Percentiles rank a stretch among this genome's conserved stretches.
phyloP scores from a whole-genome alignment of 2,888 invertebrate species.

The Noctua janthe region DNA sequence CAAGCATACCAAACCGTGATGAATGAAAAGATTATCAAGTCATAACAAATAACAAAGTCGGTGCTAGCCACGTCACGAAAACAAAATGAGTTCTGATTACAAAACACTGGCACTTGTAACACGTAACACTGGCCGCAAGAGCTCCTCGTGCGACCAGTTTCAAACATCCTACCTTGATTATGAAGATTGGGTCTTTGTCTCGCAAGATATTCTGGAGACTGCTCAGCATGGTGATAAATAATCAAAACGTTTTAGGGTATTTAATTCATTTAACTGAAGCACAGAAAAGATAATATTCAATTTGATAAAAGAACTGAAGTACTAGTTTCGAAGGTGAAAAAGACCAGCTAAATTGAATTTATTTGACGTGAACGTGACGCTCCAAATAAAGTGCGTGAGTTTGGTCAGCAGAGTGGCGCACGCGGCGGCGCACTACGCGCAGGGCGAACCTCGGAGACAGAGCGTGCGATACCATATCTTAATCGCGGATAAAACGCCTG shows the following conservation, averaged over 20 bases:
- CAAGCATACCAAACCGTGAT: neutral
- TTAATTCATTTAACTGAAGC: neutral
- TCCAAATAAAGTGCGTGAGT: conserved; percentile 14
- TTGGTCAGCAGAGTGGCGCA: conserved; percentile 15
- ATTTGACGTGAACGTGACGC: neutral
- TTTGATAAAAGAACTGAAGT: neutral
- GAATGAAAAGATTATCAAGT: conserved; percentile 14
- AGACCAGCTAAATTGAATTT: neutral
- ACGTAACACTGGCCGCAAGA: neutral
- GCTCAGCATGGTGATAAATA: conserved; percentile 36
- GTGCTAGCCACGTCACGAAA: neutral
- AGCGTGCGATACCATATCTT: conserved; percentile 57
- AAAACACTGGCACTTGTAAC: conserved; percentile 21
- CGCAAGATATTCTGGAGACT: conserved; percentile 27
- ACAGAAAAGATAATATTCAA: neutral
- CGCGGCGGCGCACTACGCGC: conserved; percentile 28
- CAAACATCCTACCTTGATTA: conserved; percentile 59
- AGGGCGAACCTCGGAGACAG: neutral
- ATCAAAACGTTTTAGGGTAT: conserved; percentile 18
- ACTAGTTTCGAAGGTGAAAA: neutral
- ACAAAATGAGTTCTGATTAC: conserved; percentile 4
- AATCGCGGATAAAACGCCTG: conserved; percentile 60
- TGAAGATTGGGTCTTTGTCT: conserved; percentile 55
- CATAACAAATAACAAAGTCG: conserved; percentile 19
- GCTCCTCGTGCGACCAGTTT: neutral